Conservation (phyloP, 2,797 vertebrate genomes). For the Gymnoscopelus microlampas region DNA sequence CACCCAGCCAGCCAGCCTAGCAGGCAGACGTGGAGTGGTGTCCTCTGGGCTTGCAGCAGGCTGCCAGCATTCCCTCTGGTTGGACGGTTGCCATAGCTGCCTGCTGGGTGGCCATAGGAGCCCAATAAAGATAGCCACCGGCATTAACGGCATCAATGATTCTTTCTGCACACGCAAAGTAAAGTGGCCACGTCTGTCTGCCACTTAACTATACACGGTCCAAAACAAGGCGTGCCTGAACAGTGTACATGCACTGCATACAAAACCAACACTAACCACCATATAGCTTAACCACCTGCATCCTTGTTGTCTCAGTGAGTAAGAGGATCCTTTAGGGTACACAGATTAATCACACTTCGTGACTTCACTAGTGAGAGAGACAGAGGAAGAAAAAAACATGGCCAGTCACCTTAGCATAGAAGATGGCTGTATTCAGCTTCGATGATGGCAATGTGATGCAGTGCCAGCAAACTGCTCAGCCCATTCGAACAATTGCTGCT, state of each 20-base stretch:
- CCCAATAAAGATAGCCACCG: conserved; percentile 41
- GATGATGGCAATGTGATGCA: no score
- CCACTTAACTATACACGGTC: conserved; percentile 12
- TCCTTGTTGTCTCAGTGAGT: neutral
- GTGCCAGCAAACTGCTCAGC: no score
- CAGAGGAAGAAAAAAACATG: no score
- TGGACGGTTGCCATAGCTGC: conserved; percentile 60
- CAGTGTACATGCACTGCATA: neutral
- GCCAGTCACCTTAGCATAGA: no score
- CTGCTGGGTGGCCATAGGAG: conserved; percentile 35
- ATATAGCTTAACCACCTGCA: conserved; percentile 19
- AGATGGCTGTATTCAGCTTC: no score
- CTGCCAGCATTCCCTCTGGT: conserved; percentile 26
- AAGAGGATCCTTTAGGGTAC: neutral
- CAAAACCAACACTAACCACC: conserved; percentile 9
- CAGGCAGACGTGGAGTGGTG: conserved; percentile 9
- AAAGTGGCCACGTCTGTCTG: conserved; percentile 10
- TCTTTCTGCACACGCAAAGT: neutral
- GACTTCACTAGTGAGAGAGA: neutral
- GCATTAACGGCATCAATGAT: neutral
- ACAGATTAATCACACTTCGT: neutral
- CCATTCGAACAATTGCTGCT: no score
- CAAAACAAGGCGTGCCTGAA: conserved; percentile 12
- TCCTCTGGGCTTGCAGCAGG: conserved; percentile 30
- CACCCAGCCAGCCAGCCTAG: conserved; percentile 23